Percentiles rank a stretch among this genome's conserved stretches.
phyloP scores from a whole-genome alignment of 2,113 vertebrate genomes.

The Cyprinodon brontotheroides region DNA sequence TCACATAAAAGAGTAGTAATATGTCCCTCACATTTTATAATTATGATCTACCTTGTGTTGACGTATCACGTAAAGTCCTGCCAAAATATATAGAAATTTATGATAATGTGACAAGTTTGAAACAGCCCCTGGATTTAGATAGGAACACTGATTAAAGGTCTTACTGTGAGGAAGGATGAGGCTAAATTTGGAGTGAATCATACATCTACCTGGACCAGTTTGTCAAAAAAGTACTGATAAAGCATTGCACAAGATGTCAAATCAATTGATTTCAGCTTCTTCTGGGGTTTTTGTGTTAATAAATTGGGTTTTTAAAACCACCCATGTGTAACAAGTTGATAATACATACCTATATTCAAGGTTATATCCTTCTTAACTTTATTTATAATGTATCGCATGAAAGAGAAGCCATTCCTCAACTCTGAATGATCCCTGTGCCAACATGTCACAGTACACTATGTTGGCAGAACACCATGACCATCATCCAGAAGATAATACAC shows the following conservation, averaged over 20 bases:
- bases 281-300: background rate
- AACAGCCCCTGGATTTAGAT: background rate
- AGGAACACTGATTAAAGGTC: background rate
- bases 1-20: background rate
- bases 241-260: background rate
- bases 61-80: too few species aligned
- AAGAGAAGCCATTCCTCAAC: slow-evolving; percentile 16
- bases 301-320: background rate
- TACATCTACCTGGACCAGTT: background rate
- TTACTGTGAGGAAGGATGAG: background rate
- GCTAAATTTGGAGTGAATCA: background rate
- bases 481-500: slow-evolving; percentile 26
- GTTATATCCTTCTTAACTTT: slow-evolving; percentile 4
- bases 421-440: slow-evolving; percentile 17
- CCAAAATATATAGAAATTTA: background rate
- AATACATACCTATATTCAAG: background rate
- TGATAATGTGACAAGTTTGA: background rate
- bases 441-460: slow-evolving; percentile 19
- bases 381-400: slow-evolving; percentile 5
- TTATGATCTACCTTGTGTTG: too few species aligned
- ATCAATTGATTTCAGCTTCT: background rate
- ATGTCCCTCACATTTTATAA: background rate
- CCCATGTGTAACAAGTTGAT: background rate
- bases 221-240: background rate
- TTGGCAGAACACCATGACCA: slow-evolving; percentile 5